These are phyloP conservation scores for Cossypha caffra DNA, from an alignment of 2,797 vertebrate species.

Conservation along the genomic window DNA sequence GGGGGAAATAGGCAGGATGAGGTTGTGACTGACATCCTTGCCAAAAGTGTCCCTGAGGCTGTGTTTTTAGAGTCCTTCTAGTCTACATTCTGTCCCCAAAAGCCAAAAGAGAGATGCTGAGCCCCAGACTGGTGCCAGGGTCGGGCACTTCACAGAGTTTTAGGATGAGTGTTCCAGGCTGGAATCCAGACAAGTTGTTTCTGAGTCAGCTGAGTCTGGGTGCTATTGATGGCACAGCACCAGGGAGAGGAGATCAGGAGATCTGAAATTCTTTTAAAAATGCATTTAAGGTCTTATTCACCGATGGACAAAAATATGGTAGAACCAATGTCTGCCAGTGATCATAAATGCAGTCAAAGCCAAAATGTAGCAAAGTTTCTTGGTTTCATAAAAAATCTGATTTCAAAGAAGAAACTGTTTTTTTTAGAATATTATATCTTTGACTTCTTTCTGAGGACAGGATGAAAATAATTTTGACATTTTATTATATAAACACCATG, in stretches of 20 bases:
- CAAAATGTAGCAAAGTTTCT: not conserved
- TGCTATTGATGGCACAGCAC: not conserved
- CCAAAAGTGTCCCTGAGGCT: not conserved
- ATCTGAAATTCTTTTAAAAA: not conserved
- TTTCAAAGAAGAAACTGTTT: not conserved
- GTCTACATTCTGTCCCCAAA: not conserved
- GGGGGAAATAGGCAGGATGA: not conserved
- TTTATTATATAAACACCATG: not conserved
- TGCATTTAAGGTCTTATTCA: not conserved
- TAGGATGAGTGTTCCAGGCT: not conserved
- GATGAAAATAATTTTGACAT: not conserved
- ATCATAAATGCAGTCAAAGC: not conserved
- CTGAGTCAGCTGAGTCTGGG: not conserved
- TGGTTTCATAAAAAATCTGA: not conserved
- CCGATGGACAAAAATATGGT: not conserved
- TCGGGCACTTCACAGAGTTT: not conserved
- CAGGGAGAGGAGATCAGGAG: not conserved
- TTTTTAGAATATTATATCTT: not conserved
- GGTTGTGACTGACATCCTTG: not conserved
- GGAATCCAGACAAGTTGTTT: not conserved
- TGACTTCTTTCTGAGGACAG: not conserved
- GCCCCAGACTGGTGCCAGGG: not conserved
- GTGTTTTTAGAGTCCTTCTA: not conserved
- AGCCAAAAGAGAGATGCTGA: not conserved
- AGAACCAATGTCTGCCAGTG: not conserved